Percentiles rank a stretch among this genome's conserved stretches.
Evolutionary conservation across 2,113 vertebrate genomes (phyloP).

Genomic region (Trichechus manatus): DNA sequence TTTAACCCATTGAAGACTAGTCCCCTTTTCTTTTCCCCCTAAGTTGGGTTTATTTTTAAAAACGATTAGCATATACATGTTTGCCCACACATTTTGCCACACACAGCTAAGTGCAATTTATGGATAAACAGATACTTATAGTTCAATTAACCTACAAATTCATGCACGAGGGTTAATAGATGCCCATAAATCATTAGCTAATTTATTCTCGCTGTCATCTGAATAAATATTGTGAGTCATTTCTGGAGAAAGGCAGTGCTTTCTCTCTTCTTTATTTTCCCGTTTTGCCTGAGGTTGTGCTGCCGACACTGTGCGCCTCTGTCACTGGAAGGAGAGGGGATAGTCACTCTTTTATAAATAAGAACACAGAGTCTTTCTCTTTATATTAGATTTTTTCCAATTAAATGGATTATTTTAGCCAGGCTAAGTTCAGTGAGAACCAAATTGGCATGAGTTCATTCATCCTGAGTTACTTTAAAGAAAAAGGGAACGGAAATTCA

Average conservation of each 20-base stretch:
- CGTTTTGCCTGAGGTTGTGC: conserved; percentile 34
- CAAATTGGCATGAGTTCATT: conserved; percentile 57
- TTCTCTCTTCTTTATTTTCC: conserved; percentile 37
- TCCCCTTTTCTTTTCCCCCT: neutral
- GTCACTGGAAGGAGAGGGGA: conserved; percentile 50
- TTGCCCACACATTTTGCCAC: neutral
- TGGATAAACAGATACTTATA: conserved; percentile 19
- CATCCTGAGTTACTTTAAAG: conserved; percentile 59
- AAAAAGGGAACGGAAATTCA: conserved; percentile 48
- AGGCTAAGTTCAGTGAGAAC: conserved; percentile 64
- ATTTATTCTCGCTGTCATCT: conserved; percentile 65
- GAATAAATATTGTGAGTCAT: conserved; percentile 64
- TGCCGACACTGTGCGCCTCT: conserved; percentile 11
- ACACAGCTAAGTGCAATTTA: conserved; percentile 15
- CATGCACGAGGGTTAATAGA: conserved; percentile 30
- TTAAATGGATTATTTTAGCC: conserved; percentile 71
- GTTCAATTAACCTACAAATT: conserved; percentile 63
- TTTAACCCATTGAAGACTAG: neutral
- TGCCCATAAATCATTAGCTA: conserved; percentile 50
- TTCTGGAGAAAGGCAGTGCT: conserved; percentile 3
- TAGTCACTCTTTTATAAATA: conserved; percentile 51
- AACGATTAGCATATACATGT: neutral
- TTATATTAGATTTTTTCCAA: conserved; percentile 39
- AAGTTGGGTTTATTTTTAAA: conserved; percentile 17
- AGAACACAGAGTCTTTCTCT: conserved; percentile 18